phyloP scores from a whole-genome alignment of 1,140 invertebrate genomes.

The Drosophila baimaii region DNA sequence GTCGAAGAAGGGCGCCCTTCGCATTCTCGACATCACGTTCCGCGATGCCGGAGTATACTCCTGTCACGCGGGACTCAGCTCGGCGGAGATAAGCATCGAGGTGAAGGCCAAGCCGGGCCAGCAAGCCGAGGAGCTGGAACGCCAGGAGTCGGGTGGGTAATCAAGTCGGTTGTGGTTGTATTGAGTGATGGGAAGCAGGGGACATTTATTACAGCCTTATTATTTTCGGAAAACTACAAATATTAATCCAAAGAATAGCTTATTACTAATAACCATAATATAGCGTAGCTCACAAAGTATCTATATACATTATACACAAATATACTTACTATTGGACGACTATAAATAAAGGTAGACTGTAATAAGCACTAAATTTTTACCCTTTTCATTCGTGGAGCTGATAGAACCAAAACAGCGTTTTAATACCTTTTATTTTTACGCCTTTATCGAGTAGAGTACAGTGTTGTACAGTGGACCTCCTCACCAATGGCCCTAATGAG shows the following conservation, averaged over 20 bases:
- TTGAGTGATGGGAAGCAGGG: background rate
- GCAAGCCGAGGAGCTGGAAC: conserved; percentile 91
- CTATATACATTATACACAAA: background rate
- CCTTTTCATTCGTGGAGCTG: background rate
- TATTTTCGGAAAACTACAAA: conserved; percentile 7
- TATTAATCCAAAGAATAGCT: background rate
- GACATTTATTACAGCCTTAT: conserved; percentile 2
- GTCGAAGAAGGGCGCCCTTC: conserved; percentile 93
- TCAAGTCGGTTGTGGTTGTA: background rate
- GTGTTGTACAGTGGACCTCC: background rate
- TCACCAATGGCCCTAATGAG: conserved; percentile 13
- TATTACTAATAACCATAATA: conserved; percentile 4
- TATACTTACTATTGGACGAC: conserved; percentile 1
- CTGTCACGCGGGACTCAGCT: conserved; percentile 91
- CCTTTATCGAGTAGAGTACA: background rate
- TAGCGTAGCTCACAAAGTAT: background rate
- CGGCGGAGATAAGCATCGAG: conserved; percentile 89
- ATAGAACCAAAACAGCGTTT: background rate
- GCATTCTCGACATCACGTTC: conserved; percentile 90
- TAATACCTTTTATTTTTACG: background rate
- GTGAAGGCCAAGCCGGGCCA: conserved; percentile 91
- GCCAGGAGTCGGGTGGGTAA: conserved; percentile 84
- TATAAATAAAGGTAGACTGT: conserved; percentile 6
- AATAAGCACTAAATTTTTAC: conserved; percentile 7
- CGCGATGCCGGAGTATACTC: conserved; percentile 93